Percentiles rank a stretch among this genome's conserved stretches.
phyloP scores from a whole-genome alignment of 2,888 invertebrate genomes.

The Mellilla xanthometata region DNA sequence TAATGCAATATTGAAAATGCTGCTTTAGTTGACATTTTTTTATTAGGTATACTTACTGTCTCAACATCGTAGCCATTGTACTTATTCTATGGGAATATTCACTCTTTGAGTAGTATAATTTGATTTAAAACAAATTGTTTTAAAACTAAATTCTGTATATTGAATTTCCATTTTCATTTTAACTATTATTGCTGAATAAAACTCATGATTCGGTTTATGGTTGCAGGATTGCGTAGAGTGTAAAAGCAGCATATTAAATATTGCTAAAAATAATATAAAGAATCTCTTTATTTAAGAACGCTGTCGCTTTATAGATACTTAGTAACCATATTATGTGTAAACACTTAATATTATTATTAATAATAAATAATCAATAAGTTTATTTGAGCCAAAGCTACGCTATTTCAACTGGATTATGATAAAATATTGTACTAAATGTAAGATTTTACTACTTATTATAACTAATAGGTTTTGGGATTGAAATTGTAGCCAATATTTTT shows the following conservation, averaged over 20 bases:
- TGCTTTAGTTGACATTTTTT: neutral
- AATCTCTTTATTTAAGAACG: no score
- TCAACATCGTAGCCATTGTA: no score
- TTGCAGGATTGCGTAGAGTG: no score
- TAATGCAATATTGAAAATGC: neutral
- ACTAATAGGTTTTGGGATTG: constrained; percentile 39
- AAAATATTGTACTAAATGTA: constrained; percentile 37
- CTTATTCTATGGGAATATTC: no score
- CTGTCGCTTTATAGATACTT: constrained; percentile 31
- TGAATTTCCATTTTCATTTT: no score
- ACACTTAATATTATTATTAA: constrained; percentile 12
- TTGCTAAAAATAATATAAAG: no score
- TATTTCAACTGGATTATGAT: constrained; percentile 42
- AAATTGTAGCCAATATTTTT: constrained; percentile 25
- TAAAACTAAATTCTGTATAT: no score
- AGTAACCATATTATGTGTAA: constrained; percentile 20
- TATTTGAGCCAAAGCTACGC: constrained; percentile 62
- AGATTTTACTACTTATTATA: constrained; percentile 43
- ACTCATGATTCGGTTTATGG: no score
- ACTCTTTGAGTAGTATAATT: no score
- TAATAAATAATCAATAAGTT: constrained; percentile 36
- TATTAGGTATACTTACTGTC: no score
- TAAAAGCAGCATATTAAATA: constrained; percentile 16
- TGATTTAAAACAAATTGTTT: no score
- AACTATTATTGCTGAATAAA: no score